phyloP scores from a whole-genome alignment of 2,797 vertebrate species.

The Oreochromis mossambicus region DNA sequence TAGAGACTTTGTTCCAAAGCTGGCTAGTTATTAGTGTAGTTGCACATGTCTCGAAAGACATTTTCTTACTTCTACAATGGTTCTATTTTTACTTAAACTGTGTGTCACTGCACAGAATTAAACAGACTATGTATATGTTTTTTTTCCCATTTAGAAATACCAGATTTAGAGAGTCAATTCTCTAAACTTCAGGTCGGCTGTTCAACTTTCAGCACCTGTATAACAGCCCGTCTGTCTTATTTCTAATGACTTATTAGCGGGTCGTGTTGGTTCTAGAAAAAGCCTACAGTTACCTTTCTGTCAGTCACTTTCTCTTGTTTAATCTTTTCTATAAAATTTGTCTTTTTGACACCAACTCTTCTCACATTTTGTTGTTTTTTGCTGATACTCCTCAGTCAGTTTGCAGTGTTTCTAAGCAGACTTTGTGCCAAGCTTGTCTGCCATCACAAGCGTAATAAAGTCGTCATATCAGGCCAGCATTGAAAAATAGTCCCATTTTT shows the following conservation, averaged over 20 bases:
- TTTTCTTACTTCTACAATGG: background rate
- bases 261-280: background rate
- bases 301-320: background rate
- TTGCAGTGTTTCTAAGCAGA: constrained; percentile 10
- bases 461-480: constrained; percentile 32
- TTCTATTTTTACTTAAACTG: background rate
- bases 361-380: background rate
- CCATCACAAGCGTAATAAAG: constrained; percentile 38
- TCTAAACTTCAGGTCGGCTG: background rate
- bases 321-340: background rate
- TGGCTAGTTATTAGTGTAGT: background rate
- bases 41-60: background rate
- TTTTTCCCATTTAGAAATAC: background rate
- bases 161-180: background rate
- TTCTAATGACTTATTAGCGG: background rate
- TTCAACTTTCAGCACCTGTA: background rate
- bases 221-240: background rate
- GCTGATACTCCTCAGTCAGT: constrained; percentile 17
- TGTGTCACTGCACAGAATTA: background rate
- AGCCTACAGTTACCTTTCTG: background rate
- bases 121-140: background rate
- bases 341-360: constrained; percentile 1
- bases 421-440: constrained; percentile 33
- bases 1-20: background rate
- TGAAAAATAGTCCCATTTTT: constrained; percentile 54